These are phyloP conservation scores for Druceiella hillmani DNA, from an alignment of 2,888 invertebrate species.

Conservation along the genomic window DNA sequence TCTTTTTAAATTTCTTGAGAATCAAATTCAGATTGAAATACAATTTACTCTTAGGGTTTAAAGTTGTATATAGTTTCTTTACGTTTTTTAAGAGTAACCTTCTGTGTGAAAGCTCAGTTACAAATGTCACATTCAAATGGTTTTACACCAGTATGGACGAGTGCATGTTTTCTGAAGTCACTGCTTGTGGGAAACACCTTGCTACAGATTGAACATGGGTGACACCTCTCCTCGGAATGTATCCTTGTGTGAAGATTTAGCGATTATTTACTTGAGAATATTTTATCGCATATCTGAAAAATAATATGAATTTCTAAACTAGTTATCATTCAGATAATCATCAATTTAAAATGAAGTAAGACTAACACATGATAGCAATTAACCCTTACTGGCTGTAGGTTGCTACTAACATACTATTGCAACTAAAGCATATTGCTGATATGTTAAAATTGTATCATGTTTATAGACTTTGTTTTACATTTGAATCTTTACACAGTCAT, in stretches of 20 bases:
- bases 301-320: not conserved
- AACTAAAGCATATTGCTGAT: no score
- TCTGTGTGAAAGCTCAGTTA: conserved; percentile 34
- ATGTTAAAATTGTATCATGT: no score
- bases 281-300: conserved; percentile 37
- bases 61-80: conserved; percentile 28
- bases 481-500: no score
- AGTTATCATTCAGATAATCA: no score
- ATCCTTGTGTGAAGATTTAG: conserved; percentile 34
- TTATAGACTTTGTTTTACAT: no score
- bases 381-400: no score
- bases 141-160: conserved; percentile 41
- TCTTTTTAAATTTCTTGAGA: no score
- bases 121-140: conserved; percentile 37
- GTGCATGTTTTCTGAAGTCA: conserved; percentile 37
- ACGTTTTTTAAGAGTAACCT: conserved; percentile 33
- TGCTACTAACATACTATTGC: no score
- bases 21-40: no score
- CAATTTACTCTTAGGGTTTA: conserved; percentile 14
- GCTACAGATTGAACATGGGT: conserved; percentile 32
- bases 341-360: no score
- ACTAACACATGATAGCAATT: no score
- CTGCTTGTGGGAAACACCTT: conserved; percentile 39
- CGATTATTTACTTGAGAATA: conserved; percentile 32
- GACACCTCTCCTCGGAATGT: conserved; percentile 31